Evolutionary conservation across 2,888 invertebrate species (phyloP).

Genomic region (Eupithecia inturbata): DNA sequence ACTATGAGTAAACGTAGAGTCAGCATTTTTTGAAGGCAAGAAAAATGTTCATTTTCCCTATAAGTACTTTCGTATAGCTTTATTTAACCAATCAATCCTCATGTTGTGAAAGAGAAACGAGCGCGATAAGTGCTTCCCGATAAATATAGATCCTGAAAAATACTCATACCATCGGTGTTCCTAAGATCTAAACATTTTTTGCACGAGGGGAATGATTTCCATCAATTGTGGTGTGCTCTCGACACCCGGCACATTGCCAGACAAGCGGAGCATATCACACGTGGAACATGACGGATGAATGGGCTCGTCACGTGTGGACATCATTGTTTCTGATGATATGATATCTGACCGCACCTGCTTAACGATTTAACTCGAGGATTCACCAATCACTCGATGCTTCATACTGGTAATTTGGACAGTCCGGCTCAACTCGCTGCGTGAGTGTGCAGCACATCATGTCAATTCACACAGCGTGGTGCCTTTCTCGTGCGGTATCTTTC

Average conservation of each 20-base stretch:
- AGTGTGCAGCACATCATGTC: no score
- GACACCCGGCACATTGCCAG: constrained; percentile 79
- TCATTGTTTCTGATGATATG: constrained; percentile 22
- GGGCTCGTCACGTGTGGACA: constrained; percentile 67
- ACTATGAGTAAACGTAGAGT: not conserved
- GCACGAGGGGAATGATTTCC: constrained; percentile 49
- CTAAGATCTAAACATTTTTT: constrained; percentile 46
- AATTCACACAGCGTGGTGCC: no score
- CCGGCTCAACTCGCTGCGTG: no score
- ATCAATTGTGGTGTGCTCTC: constrained; percentile 63
- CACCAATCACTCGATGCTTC: not conserved
- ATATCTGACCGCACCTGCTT: constrained; percentile 6
- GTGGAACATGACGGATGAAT: constrained; percentile 77
- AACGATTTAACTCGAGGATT: constrained; percentile 1
- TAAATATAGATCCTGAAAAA: constrained; percentile 29
- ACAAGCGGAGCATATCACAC: constrained; percentile 62
- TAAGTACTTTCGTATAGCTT: not conserved
- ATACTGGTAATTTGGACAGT: not conserved
- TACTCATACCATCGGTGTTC: constrained; percentile 35
- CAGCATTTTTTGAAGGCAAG: not conserved
- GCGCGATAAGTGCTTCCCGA: constrained; percentile 24
- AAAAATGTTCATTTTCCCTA: not conserved
- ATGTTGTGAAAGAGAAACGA: constrained; percentile 18
- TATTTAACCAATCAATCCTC: constrained; percentile 10
- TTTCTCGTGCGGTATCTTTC: no score